Evolutionary conservation across 2,113 vertebrate species (phyloP), one percentile per base, ranked within the genome.

Genomic region (Cisticola juncidis): DNA sequence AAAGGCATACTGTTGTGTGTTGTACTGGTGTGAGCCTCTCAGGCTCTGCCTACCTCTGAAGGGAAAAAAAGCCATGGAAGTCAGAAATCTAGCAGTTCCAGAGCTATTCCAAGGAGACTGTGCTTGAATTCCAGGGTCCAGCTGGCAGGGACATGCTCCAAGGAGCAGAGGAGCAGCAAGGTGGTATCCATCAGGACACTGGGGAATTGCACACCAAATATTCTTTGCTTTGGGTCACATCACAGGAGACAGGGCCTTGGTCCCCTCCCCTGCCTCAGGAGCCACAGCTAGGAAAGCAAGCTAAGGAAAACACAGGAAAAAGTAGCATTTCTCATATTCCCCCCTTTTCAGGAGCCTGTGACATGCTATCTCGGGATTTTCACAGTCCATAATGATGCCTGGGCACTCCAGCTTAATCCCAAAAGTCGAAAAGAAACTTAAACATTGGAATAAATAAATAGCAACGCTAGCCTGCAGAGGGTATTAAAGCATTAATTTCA

Each of bases 401-500:
- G 69, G 73, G 53, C 28, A 68, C 53, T 79, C 42, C 53, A 76
- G 58, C 36, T 95, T 81, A 93, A 90, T 76, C 66, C 22, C 13
- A 2, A 44, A 72, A 90, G 62, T 65, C 2, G 0, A 72, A 90
- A 90, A 90, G 47, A 50, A 87, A 56, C 45, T 87, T 84, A 91
- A 87, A 69, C 66, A 56, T 8, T 76, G 48, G 42, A 87, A 91
- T 87, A 94, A 93, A 96, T 36, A 85, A 87, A 88, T 2, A 83
- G 61, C 36, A 84, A 53, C 48, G 66, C 65, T 76, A 78, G 42
- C 66, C 73, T 85, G 70, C 45, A 81, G 66, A 94, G 83, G 42
- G 80, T 96, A 91, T 74, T 79, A 95, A 91, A 92, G 57, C 70
- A 76, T 85, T 91, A 53, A 92, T 84, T 91, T 94, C 78, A 91